Evolutionary conservation across 2,888 invertebrate species (phyloP).

Genomic region (Epirrhoe tristata): DNA sequence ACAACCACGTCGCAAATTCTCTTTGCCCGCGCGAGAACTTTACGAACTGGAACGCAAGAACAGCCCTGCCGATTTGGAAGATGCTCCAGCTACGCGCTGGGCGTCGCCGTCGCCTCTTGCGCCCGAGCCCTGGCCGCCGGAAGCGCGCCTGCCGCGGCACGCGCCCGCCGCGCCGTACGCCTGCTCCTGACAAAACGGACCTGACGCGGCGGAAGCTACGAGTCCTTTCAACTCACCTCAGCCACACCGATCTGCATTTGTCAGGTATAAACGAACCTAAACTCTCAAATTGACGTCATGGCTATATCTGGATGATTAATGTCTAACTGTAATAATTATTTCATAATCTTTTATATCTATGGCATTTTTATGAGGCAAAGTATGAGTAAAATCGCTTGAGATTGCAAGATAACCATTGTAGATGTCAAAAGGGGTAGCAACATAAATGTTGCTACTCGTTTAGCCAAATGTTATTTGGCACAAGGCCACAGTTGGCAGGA

Average conservation of each 20-base stretch:
- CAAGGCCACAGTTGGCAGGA: too few species aligned
- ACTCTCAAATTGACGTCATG: background rate
- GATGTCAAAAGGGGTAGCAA: too few species aligned
- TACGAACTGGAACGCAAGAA: background rate
- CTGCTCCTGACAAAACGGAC: constrained; percentile 1
- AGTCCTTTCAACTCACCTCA: constrained; percentile 3
- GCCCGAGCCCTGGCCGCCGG: background rate
- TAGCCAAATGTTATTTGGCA: too few species aligned
- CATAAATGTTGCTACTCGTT: too few species aligned
- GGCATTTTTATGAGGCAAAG: too few species aligned
- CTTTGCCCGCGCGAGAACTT: constrained; percentile 5
- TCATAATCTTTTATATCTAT: too few species aligned
- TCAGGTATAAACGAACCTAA: constrained; percentile 3
- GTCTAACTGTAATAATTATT: too few species aligned
- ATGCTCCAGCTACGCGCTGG: background rate
- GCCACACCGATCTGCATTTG: constrained; percentile 20
- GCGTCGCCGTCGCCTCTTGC: background rate
- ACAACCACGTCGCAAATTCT: constrained; percentile 8
- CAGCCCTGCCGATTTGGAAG: background rate
- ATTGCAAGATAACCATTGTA: too few species aligned
- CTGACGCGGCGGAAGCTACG: constrained; percentile 6
- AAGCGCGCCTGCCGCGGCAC: background rate
- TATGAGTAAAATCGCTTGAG: too few species aligned
- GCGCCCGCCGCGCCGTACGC: background rate
- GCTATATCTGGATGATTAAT: background rate